Base-by-base conservation (phyloP, 2,113 vertebrate genomes). In the Etia nguti region DNA sequence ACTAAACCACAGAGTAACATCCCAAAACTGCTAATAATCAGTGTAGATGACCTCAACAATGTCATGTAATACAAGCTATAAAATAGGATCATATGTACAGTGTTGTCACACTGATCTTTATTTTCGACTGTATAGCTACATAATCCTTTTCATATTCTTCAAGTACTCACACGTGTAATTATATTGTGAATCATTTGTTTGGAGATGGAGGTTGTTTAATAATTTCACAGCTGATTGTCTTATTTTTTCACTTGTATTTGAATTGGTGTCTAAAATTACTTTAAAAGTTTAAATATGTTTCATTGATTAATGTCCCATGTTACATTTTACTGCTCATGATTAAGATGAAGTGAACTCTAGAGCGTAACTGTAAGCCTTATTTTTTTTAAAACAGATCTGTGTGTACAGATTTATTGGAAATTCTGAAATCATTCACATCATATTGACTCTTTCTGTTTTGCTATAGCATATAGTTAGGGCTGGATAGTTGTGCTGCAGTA, bases 341-440 rank as follows among this genome's bases (percentile, higher is more conserved):
- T 41, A 68, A 68, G 12, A 22, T 73, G 13, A 70, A 3, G 38
- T 70, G 36, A 43, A 16, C 38, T 24, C 12, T 3, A 43, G 38
- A 24, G n/a, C 0, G 0, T 3, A 41, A 15, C n/a, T 11, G 2
- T 31, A 16, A n/a, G 4, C 16, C 16, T 50, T 50, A 18, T 38
- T 20, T 16, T 18, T 60, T 16, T 18, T 60, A 5, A 18, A 16
- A 29, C 6, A 6, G 6, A 60, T 60, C 26, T 60, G 13, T 16
- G 15, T 18, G 26, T n/a, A 34, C 34, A 6, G 59, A 62, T 62
- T 4, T 18, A 62, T 18, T 62, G 16, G 8, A 62, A 62, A 4
- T 4, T 62, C 59, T 34, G 59, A 62, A 62, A 62, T 62, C 15
- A 8, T 10, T 54, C 31, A 54, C 29, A 34, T 54, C 4, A 36